A percentile compares a stretch with the other conserved stretches of the same genome.
These are phyloP conservation scores for Cheilosia variabilis DNA, from an alignment of 2,888 invertebrate genomes.

Conservation along the genomic window DNA sequence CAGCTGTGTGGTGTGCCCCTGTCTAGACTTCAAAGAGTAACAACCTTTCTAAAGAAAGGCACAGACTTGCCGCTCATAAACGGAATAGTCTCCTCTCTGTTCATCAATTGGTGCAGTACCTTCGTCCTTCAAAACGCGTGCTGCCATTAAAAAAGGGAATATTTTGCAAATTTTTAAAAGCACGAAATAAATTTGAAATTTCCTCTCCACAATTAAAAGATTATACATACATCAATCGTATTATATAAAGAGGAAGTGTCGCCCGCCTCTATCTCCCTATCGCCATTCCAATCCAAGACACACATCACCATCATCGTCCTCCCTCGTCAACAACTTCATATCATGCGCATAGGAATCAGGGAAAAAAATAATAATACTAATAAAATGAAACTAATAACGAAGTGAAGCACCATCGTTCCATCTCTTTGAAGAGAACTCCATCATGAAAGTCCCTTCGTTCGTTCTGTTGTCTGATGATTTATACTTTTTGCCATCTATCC, in stretches of 20 bases:
- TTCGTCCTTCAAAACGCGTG: too few relatives aligned
- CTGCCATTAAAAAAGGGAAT: too few relatives aligned
- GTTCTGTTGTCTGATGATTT: conserved; percentile 36
- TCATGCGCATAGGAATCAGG: conserved; percentile 58
- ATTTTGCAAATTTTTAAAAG: neutral
- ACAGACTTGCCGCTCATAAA: neutral
- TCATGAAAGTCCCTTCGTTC: conserved; percentile 31
- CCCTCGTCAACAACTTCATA: conserved; percentile 46
- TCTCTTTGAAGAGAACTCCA: conserved; percentile 46
- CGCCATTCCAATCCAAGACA: conserved; percentile 18
- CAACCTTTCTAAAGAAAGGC: conserved; percentile 10
- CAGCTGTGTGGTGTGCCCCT: too few relatives aligned
- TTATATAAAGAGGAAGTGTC: conserved; percentile 6
- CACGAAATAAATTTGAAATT: conserved; percentile 6
- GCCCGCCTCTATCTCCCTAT: conserved; percentile 6
- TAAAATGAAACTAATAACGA: conserved; percentile 69
- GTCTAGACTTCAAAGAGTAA: conserved; percentile 32
- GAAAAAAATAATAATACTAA: conserved; percentile 17
- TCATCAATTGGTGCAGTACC: neutral
- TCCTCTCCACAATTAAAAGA: too few relatives aligned
- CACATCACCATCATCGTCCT: conserved; percentile 44
- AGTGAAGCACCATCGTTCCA: conserved; percentile 43
- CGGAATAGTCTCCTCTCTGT: neutral
- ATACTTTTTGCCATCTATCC: conserved; percentile 24
- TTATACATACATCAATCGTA: conserved; percentile 48